phyloP scores from a whole-genome alignment of 2,888 invertebrate species.

The Phengaris alcon region DNA sequence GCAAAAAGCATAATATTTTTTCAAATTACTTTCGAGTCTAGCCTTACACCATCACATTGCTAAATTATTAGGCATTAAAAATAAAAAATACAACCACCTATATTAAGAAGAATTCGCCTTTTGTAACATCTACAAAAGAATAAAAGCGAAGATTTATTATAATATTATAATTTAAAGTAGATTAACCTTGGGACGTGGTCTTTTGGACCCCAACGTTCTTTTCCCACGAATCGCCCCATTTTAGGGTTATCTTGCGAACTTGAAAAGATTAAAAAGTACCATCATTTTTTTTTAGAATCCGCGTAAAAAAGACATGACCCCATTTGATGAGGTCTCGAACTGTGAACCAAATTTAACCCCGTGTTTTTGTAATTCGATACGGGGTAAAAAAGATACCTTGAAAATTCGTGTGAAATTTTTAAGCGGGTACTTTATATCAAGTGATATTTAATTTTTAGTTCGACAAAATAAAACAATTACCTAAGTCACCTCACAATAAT shows the following conservation, averaged over 20 bases:
- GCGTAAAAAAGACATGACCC: slow-evolving; percentile 59
- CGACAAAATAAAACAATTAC: no score
- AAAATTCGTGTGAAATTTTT: slow-evolving; percentile 46
- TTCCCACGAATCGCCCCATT: slow-evolving; percentile 74
- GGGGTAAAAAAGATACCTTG: slow-evolving; percentile 36
- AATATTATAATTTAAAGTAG: slow-evolving; percentile 49
- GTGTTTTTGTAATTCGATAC: slow-evolving; percentile 72
- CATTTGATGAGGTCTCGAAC: slow-evolving; percentile 70
- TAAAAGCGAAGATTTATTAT: slow-evolving; percentile 28
- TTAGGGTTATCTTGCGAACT: slow-evolving; percentile 63
- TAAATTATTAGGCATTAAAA: background rate
- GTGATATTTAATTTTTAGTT: no score
- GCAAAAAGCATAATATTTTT: background rate
- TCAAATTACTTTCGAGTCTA: background rate
- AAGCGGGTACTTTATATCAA: slow-evolving; percentile 52
- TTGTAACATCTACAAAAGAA: slow-evolving; percentile 2
- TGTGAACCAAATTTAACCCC: slow-evolving; percentile 70
- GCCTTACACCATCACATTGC: background rate
- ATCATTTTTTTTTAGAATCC: slow-evolving; percentile 50
- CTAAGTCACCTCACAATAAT: no score
- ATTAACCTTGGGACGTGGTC: slow-evolving; percentile 59
- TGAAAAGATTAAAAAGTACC: slow-evolving; percentile 66
- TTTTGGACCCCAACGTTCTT: slow-evolving; percentile 50
- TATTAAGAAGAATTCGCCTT: slow-evolving; percentile 2
- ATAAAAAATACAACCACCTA: background rate